These are phyloP conservation scores for Microctonus brassicae DNA, from an alignment of 2,888 invertebrate species.

Conservation along the genomic window DNA sequence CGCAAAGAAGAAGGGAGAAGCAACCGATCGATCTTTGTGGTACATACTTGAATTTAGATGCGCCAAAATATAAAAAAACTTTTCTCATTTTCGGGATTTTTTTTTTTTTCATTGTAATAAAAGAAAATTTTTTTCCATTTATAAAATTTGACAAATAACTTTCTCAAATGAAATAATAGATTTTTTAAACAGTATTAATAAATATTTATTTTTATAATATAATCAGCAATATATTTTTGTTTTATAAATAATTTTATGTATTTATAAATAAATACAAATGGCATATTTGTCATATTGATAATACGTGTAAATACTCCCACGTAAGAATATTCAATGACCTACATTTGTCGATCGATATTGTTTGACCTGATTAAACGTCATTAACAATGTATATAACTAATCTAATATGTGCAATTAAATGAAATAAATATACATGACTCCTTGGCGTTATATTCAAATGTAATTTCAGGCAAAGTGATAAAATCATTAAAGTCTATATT, in stretches of 20 bases:
- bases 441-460: too few relatives aligned
- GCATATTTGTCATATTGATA: conserved; percentile 24
- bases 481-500: too few relatives aligned
- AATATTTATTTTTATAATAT: too few relatives aligned
- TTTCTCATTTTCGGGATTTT: background rate
- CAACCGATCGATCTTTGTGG: conserved; percentile 41
- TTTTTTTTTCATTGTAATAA: too few relatives aligned
- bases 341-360: conserved; percentile 64
- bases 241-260: background rate
- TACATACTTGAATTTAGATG: too few relatives aligned
- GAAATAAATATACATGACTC: too few relatives aligned
- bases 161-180: too few relatives aligned
- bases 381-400: conserved; percentile 46
- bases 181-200: too few relatives aligned
- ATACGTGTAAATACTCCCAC: conserved; percentile 50
- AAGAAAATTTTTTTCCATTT: too few relatives aligned
- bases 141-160: too few relatives aligned
- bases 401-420: conserved; percentile 31
- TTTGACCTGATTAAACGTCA: conserved; percentile 63
- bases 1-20: background rate
- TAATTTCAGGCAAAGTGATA: too few relatives aligned
- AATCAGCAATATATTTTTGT: background rate
- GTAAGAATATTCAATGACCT: conserved; percentile 55
- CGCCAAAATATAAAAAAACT: background rate
- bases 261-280: background rate